These are phyloP conservation scores for Argyra leucocephala DNA, from an alignment of 2,888 invertebrate genomes.

Conservation along the genomic window DNA sequence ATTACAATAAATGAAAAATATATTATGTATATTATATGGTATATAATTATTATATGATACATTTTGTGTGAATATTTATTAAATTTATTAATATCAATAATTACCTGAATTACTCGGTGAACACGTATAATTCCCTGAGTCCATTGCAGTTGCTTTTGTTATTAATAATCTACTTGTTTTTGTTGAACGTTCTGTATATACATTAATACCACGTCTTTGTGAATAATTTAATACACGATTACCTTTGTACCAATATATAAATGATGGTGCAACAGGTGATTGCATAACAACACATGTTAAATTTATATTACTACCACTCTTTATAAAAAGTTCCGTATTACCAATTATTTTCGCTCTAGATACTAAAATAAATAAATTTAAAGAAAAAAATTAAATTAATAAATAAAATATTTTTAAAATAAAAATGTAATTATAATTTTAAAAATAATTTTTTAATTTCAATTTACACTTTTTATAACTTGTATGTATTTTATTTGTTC, in stretches of 20 bases:
- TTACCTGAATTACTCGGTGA: slow-evolving; percentile 66
- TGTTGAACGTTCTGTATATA: slow-evolving; percentile 78
- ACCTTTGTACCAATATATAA: slow-evolving; percentile 82
- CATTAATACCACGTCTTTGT: slow-evolving; percentile 75
- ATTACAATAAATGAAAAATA: no score
- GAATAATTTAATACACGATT: slow-evolving; percentile 77
- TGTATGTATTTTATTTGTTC: no score
- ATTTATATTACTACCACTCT: slow-evolving; percentile 87
- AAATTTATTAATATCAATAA: no score
- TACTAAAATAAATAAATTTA: slow-evolving; percentile 49
- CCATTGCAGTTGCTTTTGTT: slow-evolving; percentile 71
- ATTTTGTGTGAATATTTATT: no score
- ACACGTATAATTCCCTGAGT: slow-evolving; percentile 84
- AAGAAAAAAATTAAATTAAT: slow-evolving; percentile 13
- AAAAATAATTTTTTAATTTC: neutral
- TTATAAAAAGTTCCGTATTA: slow-evolving; percentile 77
- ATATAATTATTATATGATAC: no score
- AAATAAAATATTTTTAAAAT: neutral
- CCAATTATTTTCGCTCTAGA: slow-evolving; percentile 84
- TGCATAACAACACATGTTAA: slow-evolving; percentile 80
- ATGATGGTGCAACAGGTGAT: slow-evolving; percentile 57
- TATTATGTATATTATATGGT: no score
- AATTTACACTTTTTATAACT: no score
- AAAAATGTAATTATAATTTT: no score
- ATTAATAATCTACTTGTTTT: slow-evolving; percentile 79